phyloP scores from a whole-genome alignment of 2,888 invertebrate genomes.

The Alentia gelatinosa region DNA sequence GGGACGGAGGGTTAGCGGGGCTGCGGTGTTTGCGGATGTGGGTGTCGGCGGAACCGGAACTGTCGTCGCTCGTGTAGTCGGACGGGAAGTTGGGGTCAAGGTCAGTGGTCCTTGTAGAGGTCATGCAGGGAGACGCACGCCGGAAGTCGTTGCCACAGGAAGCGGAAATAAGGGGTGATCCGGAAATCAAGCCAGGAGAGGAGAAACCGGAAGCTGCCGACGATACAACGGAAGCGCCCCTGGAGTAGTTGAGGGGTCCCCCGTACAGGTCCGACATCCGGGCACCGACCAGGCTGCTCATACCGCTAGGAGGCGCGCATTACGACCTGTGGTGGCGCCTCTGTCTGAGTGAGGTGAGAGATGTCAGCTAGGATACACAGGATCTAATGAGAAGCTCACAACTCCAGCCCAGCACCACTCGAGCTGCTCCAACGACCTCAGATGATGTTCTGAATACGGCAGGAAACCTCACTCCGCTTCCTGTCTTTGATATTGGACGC shows the following conservation, averaged over 20 bases:
- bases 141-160: conserved; percentile 23
- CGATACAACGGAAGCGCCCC: not conserved
- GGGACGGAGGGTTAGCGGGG: not conserved
- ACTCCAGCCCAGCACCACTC: too few species aligned
- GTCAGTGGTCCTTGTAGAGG: too few species aligned
- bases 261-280: conserved; percentile 31
- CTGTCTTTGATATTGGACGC: too few species aligned
- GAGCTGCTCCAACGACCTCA: too few species aligned
- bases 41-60: conserved; percentile 9
- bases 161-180: not conserved
- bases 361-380: too few species aligned
- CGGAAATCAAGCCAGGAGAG: not conserved
- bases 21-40: not conserved
- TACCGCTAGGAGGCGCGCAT: too few species aligned
- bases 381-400: too few species aligned
- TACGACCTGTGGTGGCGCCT: too few species aligned
- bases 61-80: conserved; percentile 31
- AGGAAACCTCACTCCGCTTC: too few species aligned
- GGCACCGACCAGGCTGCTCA: conserved; percentile 6
- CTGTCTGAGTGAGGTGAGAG: too few species aligned
- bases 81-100: conserved; percentile 21
- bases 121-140: not conserved
- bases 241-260: conserved; percentile 34
- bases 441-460: too few species aligned
- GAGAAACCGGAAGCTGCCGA: not conserved